Evolutionary conservation across 2,797 vertebrate genomes (phyloP).

Genomic region (Poeciliopsis infans): DNA sequence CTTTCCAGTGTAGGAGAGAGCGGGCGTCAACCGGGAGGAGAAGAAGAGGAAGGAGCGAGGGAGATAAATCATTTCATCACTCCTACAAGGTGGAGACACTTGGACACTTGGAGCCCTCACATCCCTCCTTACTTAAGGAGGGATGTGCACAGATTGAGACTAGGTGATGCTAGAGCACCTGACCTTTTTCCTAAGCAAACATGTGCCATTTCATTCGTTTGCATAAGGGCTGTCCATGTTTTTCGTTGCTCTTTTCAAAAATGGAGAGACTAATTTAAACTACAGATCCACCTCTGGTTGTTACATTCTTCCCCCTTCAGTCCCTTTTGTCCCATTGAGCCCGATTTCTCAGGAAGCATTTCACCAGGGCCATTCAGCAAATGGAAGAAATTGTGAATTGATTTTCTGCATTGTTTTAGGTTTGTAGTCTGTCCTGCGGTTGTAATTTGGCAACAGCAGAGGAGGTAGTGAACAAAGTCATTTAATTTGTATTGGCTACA

Average conservation of each 20-base stretch:
- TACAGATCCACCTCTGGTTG: not conserved
- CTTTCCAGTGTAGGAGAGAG: slow-evolving; percentile 21
- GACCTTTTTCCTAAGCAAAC: too few species aligned
- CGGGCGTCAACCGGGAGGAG: slow-evolving; percentile 17
- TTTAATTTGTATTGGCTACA: too few species aligned
- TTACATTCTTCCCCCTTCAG: not conserved
- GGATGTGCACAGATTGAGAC: too few species aligned
- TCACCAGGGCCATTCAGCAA: not conserved
- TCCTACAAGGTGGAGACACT: not conserved
- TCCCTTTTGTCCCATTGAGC: not conserved
- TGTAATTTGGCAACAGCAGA: too few species aligned
- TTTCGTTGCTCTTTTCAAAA: not conserved
- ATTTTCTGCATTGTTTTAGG: too few species aligned
- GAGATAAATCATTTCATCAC: slow-evolving; percentile 3
- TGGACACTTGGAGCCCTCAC: too few species aligned
- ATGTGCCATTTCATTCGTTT: too few species aligned
- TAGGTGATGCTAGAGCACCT: too few species aligned
- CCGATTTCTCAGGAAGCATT: not conserved
- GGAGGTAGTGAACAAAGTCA: too few species aligned
- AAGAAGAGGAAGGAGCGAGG: slow-evolving; percentile 13
- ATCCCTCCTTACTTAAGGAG: slow-evolving; percentile 17
- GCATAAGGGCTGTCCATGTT: too few species aligned
- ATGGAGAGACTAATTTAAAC: not conserved
- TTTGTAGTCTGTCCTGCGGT: too few species aligned
- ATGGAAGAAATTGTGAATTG: too few species aligned